Conservation (phyloP, 2,113 vertebrate genomes). For the Antigone vipio region DNA sequence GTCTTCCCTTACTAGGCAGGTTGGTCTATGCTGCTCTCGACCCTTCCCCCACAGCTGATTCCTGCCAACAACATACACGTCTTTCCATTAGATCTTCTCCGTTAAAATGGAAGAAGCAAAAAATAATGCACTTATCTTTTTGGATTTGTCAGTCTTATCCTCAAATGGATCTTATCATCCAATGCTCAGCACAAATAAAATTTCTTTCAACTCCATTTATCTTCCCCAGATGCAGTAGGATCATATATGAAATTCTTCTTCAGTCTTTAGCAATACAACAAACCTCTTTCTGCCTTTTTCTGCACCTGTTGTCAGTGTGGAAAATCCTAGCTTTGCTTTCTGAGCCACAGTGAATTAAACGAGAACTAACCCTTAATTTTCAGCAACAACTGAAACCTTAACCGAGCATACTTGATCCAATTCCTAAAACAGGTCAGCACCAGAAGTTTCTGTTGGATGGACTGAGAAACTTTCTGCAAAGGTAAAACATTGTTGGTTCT, state of each 20-base stretch:
- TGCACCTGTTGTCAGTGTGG: not conserved
- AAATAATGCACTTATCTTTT: conserved; percentile 45
- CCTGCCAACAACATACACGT: not conserved
- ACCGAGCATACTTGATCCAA: not conserved
- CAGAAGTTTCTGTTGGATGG: not conserved
- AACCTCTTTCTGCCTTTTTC: not conserved
- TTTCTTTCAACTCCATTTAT: conserved; percentile 44
- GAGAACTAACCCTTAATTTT: not conserved
- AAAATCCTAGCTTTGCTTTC: not conserved
- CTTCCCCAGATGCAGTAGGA: not conserved
- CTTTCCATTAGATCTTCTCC: conserved; percentile 6
- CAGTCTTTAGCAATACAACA: not conserved
- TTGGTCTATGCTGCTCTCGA: not conserved
- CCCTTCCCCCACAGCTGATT: not conserved
- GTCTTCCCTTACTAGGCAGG: not conserved
- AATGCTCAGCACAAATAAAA: conserved; percentile 27
- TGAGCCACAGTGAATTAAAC: not conserved
- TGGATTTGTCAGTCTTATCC: conserved; percentile 20
- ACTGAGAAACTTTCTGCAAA: not conserved
- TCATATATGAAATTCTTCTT: not conserved
- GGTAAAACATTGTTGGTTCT: not conserved
- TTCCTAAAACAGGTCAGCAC: not conserved
- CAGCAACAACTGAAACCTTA: not conserved
- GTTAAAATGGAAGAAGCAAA: conserved; percentile 30
- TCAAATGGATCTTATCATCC: conserved; percentile 41